A percentile compares a stretch with the other conserved stretches of the same genome.
These are phyloP conservation scores for Turnix velox DNA, from an alignment of 2,113 vertebrate genomes.

Conservation along the genomic window DNA sequence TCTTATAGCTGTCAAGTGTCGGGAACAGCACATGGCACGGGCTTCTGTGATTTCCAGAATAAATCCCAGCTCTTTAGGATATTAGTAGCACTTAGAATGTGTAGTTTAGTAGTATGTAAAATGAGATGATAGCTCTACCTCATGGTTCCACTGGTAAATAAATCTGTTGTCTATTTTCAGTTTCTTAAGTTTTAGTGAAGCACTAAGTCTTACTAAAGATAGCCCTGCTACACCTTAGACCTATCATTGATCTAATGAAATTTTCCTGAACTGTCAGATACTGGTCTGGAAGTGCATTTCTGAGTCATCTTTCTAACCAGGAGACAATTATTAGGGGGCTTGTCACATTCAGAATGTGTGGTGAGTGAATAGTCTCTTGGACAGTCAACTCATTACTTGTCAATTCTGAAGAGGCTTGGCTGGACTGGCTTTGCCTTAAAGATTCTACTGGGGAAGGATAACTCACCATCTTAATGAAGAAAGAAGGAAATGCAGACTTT, in stretches of 20 bases:
- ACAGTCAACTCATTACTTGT: neutral
- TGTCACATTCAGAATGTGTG: neutral
- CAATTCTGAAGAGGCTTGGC: neutral
- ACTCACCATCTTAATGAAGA: neutral
- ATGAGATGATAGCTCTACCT: neutral
- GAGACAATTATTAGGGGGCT: neutral
- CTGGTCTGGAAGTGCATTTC: neutral
- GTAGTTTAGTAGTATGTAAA: neutral
- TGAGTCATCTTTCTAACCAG: neutral
- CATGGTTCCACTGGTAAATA: neutral
- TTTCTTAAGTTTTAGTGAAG: neutral
- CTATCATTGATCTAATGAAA: no score
- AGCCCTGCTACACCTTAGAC: neutral
- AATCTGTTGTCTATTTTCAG: neutral
- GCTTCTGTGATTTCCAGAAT: neutral
- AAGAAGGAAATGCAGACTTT: neutral
- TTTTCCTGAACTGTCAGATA: neutral
- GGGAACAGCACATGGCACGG: neutral
- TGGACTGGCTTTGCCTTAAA: neutral
- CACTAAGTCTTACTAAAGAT: neutral
- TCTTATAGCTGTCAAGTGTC: conserved; percentile 7
- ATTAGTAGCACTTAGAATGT: neutral
- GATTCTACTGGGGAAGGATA: neutral
- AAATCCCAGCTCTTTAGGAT: neutral
- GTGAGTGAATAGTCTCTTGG: neutral